Percentiles rank a stretch among this genome's conserved stretches.
Evolutionary conservation across 2,113 vertebrate species (phyloP).

Genomic region (Terrapene triunguis): DNA sequence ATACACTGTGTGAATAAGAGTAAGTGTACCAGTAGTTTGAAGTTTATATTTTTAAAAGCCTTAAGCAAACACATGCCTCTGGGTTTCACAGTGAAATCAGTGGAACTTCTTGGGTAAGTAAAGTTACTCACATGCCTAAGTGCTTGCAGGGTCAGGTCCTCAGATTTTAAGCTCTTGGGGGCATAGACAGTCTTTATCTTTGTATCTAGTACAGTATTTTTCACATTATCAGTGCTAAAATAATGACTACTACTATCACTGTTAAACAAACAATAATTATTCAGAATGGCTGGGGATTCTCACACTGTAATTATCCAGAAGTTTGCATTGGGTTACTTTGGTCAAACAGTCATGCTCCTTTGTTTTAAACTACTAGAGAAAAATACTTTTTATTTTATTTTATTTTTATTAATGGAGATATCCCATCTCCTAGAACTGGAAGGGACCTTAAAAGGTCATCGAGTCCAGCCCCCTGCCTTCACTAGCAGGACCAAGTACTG

Average conservation of each 20-base stretch:
- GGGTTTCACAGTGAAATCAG: neutral
- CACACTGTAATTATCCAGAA: neutral
- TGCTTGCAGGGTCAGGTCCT: neutral
- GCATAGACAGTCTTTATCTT: neutral
- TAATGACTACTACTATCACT: neutral
- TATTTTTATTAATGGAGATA: too few species aligned
- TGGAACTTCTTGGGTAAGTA: neutral
- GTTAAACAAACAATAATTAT: neutral
- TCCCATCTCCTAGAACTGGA: too few species aligned
- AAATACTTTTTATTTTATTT: too few species aligned
- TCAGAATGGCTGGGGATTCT: neutral
- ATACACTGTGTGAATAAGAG: constrained; percentile 22
- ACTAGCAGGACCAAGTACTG: too few species aligned
- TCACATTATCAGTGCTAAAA: neutral
- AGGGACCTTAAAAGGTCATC: too few species aligned
- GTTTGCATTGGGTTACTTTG: constrained; percentile 8
- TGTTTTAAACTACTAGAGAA: constrained; percentile 1
- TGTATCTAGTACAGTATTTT: neutral
- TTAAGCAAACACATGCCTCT: neutral
- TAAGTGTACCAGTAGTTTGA: neutral
- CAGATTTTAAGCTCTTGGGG: neutral
- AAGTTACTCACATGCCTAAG: neutral
- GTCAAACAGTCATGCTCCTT: neutral
- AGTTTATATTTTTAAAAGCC: neutral
- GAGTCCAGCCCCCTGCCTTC: too few species aligned